A percentile compares a stretch with the other conserved stretches of the same genome.
These are phyloP conservation scores for Branchinecta lynchi DNA, from an alignment of 1,140 invertebrate genomes.

Conservation along the genomic window DNA sequence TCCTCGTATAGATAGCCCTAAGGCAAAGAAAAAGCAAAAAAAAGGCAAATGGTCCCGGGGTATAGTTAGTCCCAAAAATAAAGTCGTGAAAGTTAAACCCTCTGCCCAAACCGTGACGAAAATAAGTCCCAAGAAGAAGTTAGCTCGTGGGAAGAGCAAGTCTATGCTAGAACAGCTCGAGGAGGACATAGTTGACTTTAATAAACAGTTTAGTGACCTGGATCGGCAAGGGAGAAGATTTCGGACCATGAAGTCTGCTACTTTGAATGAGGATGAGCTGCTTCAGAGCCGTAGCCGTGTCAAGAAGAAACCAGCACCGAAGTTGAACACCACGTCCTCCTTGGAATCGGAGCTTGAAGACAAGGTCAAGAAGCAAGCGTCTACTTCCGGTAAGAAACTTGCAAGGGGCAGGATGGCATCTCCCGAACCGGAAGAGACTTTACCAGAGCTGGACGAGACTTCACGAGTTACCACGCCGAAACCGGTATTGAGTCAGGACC, in stretches of 20 bases:
- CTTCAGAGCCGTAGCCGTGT: background rate
- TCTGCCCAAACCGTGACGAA: background rate
- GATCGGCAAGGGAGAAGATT: background rate
- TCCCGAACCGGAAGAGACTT: no score
- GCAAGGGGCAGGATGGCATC: no score
- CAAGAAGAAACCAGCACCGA: no score
- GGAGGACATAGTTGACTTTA: background rate
- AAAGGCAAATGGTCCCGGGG: background rate
- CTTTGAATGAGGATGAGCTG: background rate
- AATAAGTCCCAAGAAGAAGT: no score
- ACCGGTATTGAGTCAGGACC: no score
- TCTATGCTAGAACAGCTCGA: background rate
- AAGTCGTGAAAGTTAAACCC: background rate
- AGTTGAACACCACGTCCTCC: no score
- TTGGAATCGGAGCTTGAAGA: no score
- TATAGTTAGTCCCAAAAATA: background rate
- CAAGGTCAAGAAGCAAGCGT: no score
- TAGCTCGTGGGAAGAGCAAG: background rate
- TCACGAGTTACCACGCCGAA: no score
- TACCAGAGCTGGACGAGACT: no score
- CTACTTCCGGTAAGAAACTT: no score
- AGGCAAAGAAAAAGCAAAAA: background rate
- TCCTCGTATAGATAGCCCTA: background rate
- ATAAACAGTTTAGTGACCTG: background rate
- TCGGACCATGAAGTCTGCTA: background rate